These are phyloP conservation scores for Aselliscus stoliczkanus DNA, from an alignment of 2,797 vertebrate genomes.

Conservation along the genomic window DNA sequence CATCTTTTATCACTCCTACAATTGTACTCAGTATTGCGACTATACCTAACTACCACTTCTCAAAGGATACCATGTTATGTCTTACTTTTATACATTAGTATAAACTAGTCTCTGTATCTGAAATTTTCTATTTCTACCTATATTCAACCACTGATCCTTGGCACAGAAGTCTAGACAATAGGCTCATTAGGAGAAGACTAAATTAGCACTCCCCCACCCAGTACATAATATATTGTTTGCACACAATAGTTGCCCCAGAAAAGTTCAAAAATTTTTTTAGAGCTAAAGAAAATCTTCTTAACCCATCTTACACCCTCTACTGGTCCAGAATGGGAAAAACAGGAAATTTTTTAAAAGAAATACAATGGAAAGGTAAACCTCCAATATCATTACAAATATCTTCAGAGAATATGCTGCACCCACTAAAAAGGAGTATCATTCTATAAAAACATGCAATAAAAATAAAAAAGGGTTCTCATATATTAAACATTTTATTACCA, in stretches of 20 bases:
- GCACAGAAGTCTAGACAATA: neutral
- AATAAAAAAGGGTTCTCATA: neutral
- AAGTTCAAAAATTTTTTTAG: neutral
- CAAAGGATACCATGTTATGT: neutral
- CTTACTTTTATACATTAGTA: neutral
- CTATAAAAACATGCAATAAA: neutral
- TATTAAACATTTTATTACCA: neutral
- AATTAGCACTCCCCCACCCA: neutral
- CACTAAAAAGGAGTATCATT: neutral
- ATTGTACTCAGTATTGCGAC: neutral
- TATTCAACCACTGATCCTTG: neutral
- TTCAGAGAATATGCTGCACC: neutral
- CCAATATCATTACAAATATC: neutral
- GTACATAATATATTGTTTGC: neutral
- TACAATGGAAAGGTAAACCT: neutral
- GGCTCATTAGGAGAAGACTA: neutral
- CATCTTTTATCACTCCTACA: neutral
- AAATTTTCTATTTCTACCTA: neutral
- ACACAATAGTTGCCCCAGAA: neutral
- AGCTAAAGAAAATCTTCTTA: neutral
- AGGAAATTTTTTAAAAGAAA: neutral
- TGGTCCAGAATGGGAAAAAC: neutral
- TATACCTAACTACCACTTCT: neutral
- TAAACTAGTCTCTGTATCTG: neutral
- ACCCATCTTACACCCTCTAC: neutral